phyloP scores from a whole-genome alignment of 2,113 vertebrate genomes.

The Sinocyclocheilus grahami region DNA sequence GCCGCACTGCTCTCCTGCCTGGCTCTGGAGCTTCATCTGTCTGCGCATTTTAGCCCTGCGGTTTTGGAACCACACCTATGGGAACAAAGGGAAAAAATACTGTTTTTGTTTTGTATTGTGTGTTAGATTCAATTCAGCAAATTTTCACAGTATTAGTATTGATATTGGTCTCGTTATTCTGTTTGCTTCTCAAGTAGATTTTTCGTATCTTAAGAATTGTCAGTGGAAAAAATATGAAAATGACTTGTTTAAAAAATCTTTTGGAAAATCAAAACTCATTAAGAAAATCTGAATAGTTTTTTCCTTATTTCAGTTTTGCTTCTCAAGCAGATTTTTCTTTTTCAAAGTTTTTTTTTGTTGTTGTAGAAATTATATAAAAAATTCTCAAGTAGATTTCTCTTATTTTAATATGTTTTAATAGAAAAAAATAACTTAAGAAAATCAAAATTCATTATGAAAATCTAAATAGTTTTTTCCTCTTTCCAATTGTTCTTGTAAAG shows the following conservation, averaged over 20 bases:
- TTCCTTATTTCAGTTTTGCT: background rate
- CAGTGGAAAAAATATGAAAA: background rate
- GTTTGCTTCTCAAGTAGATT: background rate
- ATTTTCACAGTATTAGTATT: background rate
- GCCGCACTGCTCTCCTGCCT: slow-evolving; percentile 45
- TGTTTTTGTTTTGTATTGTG: background rate
- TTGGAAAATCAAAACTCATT: background rate
- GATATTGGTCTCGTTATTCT: background rate
- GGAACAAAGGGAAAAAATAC: background rate
- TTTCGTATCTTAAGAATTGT: background rate
- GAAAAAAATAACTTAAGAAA: too few species aligned
- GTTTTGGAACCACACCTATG: slow-evolving; percentile 86
- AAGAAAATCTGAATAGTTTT: background rate
- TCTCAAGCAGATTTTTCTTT: background rate
- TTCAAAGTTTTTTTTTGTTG: too few species aligned
- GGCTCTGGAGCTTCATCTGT: slow-evolving; percentile 78
- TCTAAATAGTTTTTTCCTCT: background rate
- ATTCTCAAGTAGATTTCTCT: background rate
- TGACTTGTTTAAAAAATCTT: background rate
- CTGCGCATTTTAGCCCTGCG: slow-evolving; percentile 84
- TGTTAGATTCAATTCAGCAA: background rate
- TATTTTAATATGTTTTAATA: too few species aligned
- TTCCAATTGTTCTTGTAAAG: too few species aligned
- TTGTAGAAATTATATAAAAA: too few species aligned
- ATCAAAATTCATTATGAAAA: too few species aligned